Base-by-base conservation (phyloP, 2,113 vertebrate genomes). In the Hippocampus abdominalis region DNA sequence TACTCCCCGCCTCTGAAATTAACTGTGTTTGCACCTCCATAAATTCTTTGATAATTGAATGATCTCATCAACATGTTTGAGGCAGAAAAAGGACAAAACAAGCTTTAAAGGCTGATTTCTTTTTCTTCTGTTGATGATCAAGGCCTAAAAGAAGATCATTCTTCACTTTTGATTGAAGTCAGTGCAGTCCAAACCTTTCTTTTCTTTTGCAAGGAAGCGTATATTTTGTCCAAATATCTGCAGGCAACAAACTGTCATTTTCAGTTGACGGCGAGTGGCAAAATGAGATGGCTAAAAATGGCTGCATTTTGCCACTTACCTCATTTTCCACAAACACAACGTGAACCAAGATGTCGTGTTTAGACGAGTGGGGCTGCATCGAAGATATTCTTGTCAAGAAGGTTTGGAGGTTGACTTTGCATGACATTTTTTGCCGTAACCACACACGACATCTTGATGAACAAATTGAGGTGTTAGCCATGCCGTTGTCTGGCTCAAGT, bases 131-230 rank as follows among this genome's bases (percentile, higher is more conserved):
- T 79, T 91, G 88, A 85, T 89, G 91, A 92, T 91, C 86, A 90
- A 86, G 87, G 91, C 88, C 91, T 89, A 61, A 81, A 67, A 91
- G 90, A 91, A 92, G 89, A 93, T 92, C 92, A 93, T 91, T 93
- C 89, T 32, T 32, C 53, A 86, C 90, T 90, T 91, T 91, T 90
- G 84, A 91, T 86, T 87, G 79, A 84, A 92, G 86, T 91, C 91
- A 92, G 93, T 93, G 89, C 91, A 91, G 90, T 68, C 78, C 91
- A 92, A 92, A 90, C 85, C 87, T 91, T 73, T 88, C 80, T 89
- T 82, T 88, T 82, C 51, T 68, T 88, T 74, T 70, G 83, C 84
- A 84, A 76, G 86, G n/a, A 80, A 88, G 86, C 88, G 86, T 81
- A 84, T 91, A 86, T 90, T 91, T 90, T 90, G 86, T 89, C 68